Conservation (phyloP, 2,113 vertebrate genomes). For the Ceyx melanurus region DNA sequence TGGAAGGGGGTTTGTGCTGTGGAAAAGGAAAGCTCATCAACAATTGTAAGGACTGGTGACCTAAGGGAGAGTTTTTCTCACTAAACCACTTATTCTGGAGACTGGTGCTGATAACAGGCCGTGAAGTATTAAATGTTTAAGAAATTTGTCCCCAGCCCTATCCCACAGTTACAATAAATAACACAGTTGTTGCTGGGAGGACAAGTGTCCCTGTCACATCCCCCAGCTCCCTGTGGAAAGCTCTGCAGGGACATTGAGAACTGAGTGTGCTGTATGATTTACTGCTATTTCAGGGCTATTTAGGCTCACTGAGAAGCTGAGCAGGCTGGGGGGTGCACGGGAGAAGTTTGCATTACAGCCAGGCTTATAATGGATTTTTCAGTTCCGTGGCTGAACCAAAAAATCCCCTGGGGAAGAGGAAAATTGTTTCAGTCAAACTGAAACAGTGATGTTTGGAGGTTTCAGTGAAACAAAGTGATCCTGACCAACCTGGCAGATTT, state of each 20-base stretch:
- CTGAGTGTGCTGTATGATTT: not conserved
- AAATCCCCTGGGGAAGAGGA: constrained; percentile 24
- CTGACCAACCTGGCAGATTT: not conserved
- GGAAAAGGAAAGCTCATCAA: not conserved
- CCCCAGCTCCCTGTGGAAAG: not conserved
- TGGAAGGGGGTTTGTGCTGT: not conserved
- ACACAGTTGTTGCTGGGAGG: not conserved
- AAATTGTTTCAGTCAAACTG: constrained; percentile 18
- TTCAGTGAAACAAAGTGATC: not conserved
- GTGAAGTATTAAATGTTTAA: not conserved
- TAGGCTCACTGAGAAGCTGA: not conserved
- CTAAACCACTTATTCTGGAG: not conserved
- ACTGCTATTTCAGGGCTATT: not conserved
- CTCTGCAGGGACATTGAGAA: not conserved
- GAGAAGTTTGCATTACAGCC: not conserved
- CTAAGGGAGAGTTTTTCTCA: not conserved
- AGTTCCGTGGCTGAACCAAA: constrained; percentile 23
- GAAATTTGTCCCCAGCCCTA: not conserved
- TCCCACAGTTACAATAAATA: not conserved
- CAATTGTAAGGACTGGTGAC: not conserved
- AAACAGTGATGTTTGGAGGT: not conserved
- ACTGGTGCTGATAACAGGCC: not conserved
- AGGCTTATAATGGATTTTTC: constrained; percentile 59
- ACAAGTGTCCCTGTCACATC: not conserved
- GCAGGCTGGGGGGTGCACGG: not conserved